These are phyloP conservation scores for Mormyrus hasselquistii DNA, from an alignment of 2,797 vertebrate genomes.

Conservation along the genomic window DNA sequence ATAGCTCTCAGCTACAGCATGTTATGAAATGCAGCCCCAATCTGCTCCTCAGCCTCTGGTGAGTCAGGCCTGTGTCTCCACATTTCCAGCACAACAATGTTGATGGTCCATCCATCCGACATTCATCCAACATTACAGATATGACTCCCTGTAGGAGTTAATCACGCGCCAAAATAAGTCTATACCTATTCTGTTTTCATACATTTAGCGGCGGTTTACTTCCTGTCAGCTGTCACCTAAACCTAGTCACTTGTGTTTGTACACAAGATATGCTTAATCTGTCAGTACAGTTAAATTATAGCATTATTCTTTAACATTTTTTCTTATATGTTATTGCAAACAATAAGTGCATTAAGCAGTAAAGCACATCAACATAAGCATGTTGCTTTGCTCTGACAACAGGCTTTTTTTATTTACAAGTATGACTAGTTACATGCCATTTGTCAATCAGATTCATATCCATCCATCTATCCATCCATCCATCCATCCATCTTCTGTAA, in stretches of 20 bases:
- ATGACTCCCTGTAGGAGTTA: neutral
- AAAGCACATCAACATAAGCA: neutral
- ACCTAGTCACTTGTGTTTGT: neutral
- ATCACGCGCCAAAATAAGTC: neutral
- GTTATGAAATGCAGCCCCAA: neutral
- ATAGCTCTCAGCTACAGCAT: neutral
- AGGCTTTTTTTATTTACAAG: neutral
- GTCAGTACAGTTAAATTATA: neutral
- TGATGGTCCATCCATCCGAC: neutral
- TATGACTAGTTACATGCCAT: neutral
- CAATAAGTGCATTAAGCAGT: neutral
- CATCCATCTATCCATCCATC: neutral
- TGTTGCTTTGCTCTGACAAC: neutral
- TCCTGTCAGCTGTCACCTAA: neutral
- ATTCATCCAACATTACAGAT: neutral
- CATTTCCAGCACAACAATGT: neutral
- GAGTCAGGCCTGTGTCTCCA: neutral
- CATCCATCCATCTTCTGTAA: neutral
- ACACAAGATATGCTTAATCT: neutral
- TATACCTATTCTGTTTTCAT: neutral
- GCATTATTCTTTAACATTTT: neutral
- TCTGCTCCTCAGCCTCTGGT: neutral
- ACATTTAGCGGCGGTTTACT: neutral
- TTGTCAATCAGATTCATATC: neutral
- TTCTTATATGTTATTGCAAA: neutral